Conservation (phyloP, 2,113 vertebrate genomes). For the Gnathonemus longibarbis region DNA sequence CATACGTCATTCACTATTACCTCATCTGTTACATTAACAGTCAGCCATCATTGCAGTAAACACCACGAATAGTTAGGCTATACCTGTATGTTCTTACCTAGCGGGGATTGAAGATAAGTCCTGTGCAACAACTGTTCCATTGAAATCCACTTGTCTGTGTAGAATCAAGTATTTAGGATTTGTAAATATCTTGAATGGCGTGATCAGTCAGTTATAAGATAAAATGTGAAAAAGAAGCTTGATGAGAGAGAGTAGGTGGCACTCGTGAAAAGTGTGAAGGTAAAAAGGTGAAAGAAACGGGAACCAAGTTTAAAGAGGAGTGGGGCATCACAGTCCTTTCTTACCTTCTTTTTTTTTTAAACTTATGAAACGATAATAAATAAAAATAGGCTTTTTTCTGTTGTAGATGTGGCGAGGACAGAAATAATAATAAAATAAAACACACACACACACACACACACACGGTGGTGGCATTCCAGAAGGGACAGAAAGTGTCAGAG, state of each 20-base stretch:
- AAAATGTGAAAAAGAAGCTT: not conserved
- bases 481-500: slow-evolving; percentile 3
- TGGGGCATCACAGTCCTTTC: not conserved
- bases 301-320: not conserved
- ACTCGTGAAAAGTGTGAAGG: not conserved
- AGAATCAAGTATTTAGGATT: not conserved
- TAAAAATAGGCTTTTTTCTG: not conserved
- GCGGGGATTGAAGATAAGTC: not conserved
- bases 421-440: not conserved
- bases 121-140: not conserved
- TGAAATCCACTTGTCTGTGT: not conserved
- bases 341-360: not conserved
- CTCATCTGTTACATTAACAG: not conserved
- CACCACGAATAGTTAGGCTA: not conserved
- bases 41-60: not conserved
- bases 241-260: not conserved
- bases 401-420: not conserved
- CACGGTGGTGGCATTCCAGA: not conserved
- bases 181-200: not conserved
- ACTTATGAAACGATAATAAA: not conserved
- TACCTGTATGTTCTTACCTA: not conserved
- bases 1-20: not conserved
- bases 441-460: not conserved
- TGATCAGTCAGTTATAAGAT: not conserved
- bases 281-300: not conserved